phyloP scores from a whole-genome alignment of 1,140 invertebrate genomes.

The Zaprionus inermis region DNA sequence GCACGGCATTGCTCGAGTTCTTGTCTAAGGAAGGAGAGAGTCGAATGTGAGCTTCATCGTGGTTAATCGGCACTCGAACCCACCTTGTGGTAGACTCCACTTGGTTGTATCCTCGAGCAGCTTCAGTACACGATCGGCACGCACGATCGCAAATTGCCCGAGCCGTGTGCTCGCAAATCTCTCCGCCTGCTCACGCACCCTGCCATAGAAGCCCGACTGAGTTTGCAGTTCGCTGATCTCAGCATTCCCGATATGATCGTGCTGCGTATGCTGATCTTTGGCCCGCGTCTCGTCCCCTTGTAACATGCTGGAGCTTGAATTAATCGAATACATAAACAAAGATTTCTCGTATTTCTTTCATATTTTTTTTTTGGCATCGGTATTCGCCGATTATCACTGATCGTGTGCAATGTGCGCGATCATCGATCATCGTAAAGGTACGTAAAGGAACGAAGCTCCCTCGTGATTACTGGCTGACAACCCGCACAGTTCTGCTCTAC shows the following conservation, averaged over 20 bases:
- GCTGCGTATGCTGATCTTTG: conserved; percentile 58
- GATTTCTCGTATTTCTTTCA: conserved; percentile 10
- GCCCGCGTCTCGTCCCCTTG: conserved; percentile 45
- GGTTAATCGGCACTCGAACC: background rate
- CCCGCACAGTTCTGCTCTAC: conserved; percentile 15
- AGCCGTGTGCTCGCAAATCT: conserved; percentile 66
- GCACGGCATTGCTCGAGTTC: conserved; percentile 19
- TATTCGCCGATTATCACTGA: background rate
- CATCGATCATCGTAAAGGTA: conserved; percentile 44
- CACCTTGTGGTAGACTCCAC: conserved; percentile 79
- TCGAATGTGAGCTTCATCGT: background rate
- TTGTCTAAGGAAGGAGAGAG: conserved; percentile 41
- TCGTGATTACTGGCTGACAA: conserved; percentile 63
- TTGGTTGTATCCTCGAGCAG: conserved; percentile 77
- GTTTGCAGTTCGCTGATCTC: conserved; percentile 67
- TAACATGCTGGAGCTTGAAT: conserved; percentile 50
- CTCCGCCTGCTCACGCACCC: conserved; percentile 62
- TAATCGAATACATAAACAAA: conserved; percentile 12
- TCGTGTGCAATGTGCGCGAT: conserved; percentile 3
- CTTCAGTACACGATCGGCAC: conserved; percentile 61
- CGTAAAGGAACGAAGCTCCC: conserved; percentile 29
- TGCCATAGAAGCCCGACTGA: conserved; percentile 57
- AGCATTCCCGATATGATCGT: conserved; percentile 69
- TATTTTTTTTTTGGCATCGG: background rate
- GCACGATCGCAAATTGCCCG: conserved; percentile 67